Evolutionary conservation across 2,113 vertebrate species (phyloP), one percentile per base, ranked within the genome.

Genomic region (Dendrocopos noguchii): DNA sequence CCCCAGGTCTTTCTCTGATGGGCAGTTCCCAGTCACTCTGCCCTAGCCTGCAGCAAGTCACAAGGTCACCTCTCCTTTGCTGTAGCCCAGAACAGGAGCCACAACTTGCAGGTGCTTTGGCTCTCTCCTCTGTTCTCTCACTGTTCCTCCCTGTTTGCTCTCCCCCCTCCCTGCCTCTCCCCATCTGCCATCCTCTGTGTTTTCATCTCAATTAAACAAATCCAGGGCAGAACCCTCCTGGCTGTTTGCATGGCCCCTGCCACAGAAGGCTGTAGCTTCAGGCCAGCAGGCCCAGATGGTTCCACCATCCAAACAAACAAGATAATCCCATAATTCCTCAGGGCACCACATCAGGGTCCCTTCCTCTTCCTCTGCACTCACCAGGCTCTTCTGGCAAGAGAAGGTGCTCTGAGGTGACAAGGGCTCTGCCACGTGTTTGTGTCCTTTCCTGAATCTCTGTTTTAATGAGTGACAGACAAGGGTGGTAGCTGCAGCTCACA

Each of bases 271-370:
- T 91, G 28, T 63, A 81, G 55, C 81, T 89, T 7, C 59, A 73
- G 65, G 66, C 50, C 53, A 8, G 50, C 7, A 44, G 46, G 81
- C 93, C 57, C 89, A 94, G 93, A 87, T 90, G 83, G 73, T 15
- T n/a, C 73, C 46, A 24, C 42, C 83, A 74, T 64, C 36, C 29
- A 93, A 89, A 60, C 44, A 79, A 36, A 67, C 79, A 70, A 76
- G 75, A 80, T 85, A 88, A 94, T 81, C 68, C 88, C 44, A 28
- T 88, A 44, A 93, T 90, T 88, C 70, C 70, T 17, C 50, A 33
- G 27, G 55, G 66, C 27, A 81, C 52, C 39, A 86, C 44, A 2
- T 15, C 28, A 31, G 33, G 70, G 31, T 34, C 39, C 33, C 10
- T 10, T 81, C 22, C 16, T 84, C 17, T 68, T 91, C 50, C 59